A percentile compares a stretch with the other conserved stretches of the same genome.
These are phyloP conservation scores for Chloroceryle amazona DNA, from an alignment of 2,797 vertebrate species.

Conservation along the genomic window DNA sequence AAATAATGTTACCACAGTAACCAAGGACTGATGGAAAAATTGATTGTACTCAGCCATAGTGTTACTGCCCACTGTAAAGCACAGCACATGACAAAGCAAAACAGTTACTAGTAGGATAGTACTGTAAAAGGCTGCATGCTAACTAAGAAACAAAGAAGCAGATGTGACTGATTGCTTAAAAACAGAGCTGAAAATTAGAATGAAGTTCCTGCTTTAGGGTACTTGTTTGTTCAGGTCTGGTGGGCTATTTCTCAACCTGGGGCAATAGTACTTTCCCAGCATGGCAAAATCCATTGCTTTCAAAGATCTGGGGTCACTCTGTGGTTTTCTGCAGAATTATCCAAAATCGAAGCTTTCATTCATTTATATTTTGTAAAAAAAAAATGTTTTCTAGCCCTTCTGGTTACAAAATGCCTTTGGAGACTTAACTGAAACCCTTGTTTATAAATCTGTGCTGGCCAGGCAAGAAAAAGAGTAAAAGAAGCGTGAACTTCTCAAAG, in stretches of 20 bases:
- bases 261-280: slow-evolving; percentile 66
- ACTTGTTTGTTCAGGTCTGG: slow-evolving; percentile 60
- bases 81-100: slow-evolving; percentile 79
- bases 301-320: slow-evolving; percentile 65
- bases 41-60: slow-evolving; percentile 85
- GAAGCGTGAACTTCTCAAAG: slow-evolving; percentile 52
- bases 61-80: slow-evolving; percentile 81
- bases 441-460: slow-evolving; percentile 65
- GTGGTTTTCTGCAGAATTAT: slow-evolving; percentile 69
- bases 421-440: slow-evolving; percentile 57
- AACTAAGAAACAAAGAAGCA: slow-evolving; percentile 83
- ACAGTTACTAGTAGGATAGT: slow-evolving; percentile 82
- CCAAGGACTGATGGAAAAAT: slow-evolving; percentile 74
- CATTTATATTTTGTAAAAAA: neutral
- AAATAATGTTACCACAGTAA: slow-evolving; percentile 82
- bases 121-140: slow-evolving; percentile 83
- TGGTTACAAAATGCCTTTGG: slow-evolving; percentile 64
- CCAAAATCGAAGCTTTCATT: slow-evolving; percentile 46
- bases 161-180: slow-evolving; percentile 79
- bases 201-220: slow-evolving; percentile 78
- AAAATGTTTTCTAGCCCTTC: slow-evolving; percentile 75
- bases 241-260: slow-evolving; percentile 62
- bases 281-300: slow-evolving; percentile 53
- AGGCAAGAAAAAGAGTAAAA: slow-evolving; percentile 67
- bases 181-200: slow-evolving; percentile 78